Base-by-base conservation (phyloP, 64 coral and sea anemone species). In the Dendrophyllia cribrosa region DNA sequence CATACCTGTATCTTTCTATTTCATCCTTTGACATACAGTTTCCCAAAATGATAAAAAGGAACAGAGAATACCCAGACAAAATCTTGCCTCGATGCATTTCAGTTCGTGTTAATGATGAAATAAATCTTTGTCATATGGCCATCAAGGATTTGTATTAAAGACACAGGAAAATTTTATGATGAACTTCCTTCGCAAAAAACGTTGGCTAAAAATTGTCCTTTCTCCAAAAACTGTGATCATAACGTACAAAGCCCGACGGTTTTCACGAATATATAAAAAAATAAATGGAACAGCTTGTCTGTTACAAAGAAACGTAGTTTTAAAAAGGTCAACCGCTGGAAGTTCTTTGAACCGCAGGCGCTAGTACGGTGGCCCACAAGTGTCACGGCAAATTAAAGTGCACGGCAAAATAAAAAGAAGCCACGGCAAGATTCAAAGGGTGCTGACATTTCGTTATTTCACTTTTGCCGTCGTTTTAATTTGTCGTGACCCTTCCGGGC, bases 11-110 rank as follows among this genome's bases (percentile, higher is more conserved):
- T 24, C 69, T 70, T 15, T 74, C 53, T 71, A 83, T 84, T 12
- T 91, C 89, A 34, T 91, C 78, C 69, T 91, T 84, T 24, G 78
- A 61, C 78, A 91, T 83, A 44, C 45, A 59, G 21, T 84, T 48
- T 68, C 43, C 80, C 60, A 64, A 67, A 63, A 68, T 84, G 4
- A 84, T 84, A 21, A 68, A 51, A 50, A 68, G 7, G 26, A 68
- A 67, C 60, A 68, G 80, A n/a, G 67, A 66, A 84, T 19, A 84
- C 45, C 51, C 19, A 1, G 61, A 51, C 44, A 65, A 1, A 67
- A 63, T 13, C 14, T 20, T 82, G 34, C 21, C 62, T 84, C 20
- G 61, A 84, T 8, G 45, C 80, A 84, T 84, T 68, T 84, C 67
- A 20, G 14, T 5, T 4, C 43, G 25, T 43, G 9, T 63, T 34